A percentile compares a stretch with the other conserved stretches of the same genome.
phyloP scores from a whole-genome alignment of 2,113 vertebrate species.

The Gopherus flavomarginatus region DNA sequence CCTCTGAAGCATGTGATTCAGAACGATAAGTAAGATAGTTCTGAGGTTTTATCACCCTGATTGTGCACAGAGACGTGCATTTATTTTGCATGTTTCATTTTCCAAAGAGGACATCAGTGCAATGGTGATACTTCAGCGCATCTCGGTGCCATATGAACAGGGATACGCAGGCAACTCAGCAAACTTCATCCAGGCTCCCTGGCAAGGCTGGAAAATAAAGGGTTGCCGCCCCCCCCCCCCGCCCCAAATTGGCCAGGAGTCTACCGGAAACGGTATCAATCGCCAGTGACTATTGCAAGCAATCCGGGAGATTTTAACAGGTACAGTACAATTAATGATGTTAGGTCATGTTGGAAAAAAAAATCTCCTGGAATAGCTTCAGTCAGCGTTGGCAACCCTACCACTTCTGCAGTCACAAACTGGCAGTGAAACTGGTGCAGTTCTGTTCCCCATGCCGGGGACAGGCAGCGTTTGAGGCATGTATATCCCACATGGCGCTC shows the following conservation, averaged over 20 bases:
- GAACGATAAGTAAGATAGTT: not conserved
- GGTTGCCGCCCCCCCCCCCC: too few relatives aligned
- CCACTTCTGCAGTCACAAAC: not conserved
- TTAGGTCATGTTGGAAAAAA: too few relatives aligned
- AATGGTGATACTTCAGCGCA: not conserved
- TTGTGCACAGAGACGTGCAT: not conserved
- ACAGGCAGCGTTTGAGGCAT: not conserved
- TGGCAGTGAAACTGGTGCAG: not conserved
- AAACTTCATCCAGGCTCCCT: not conserved
- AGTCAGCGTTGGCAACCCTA: too few relatives aligned
- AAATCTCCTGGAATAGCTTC: too few relatives aligned
- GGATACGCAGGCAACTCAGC: not conserved
- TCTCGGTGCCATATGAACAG: not conserved
- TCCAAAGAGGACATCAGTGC: too few relatives aligned
- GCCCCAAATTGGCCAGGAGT: too few relatives aligned
- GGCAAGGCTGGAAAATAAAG: not conserved
- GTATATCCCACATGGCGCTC: not conserved
- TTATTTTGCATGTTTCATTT: not conserved
- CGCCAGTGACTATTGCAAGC: too few relatives aligned
- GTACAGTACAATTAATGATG: too few relatives aligned
- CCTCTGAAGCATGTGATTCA: not conserved
- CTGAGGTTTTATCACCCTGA: not conserved
- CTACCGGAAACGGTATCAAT: too few relatives aligned
- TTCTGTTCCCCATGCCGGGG: not conserved
- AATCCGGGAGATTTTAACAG: too few relatives aligned